Evolutionary conservation across 2,888 invertebrate species (phyloP), one percentile per base, ranked within the genome.

Genomic region (Napeogenes inachia): DNA sequence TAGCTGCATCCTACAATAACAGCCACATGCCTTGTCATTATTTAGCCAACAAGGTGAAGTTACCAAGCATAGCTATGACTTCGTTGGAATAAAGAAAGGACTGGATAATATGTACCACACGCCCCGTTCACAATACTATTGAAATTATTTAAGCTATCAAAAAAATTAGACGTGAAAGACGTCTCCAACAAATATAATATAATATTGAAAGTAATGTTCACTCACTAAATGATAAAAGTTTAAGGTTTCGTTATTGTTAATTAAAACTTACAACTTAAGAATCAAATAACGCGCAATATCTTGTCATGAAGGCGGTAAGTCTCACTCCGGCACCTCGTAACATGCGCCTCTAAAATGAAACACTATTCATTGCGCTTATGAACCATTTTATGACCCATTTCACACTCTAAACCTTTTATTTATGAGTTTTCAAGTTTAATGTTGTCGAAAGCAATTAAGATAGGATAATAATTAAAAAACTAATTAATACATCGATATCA

Each of bases 1-100:
- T 59, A 59, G 64, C 66, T 64, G 64, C 66, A 66, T 57, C 56
- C 55, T 57, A 57, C 64, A 66, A 66, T 64, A 66, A 66, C 66
- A 66, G 53, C 50, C 57, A 53, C 61, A 53, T 64, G 64, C 62
- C 62, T 60, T 30, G 21, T 30, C 30, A 50, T 21, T 50, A 50
- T 8, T 45, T 58, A 61, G 64, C 58, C 61, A 56, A 56, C 65
- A 57, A 57, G 60, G 47, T 21, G 59, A 54, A 58, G 54, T 55
- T 46, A 47, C 33, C 55, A 38, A 55, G 21, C 1, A 55, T 12
- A 57, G 46, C 38, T 32, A 35, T 50, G 54, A 54, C 55, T 33
- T 45, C 53, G 54, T 54, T 21, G 35, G 58, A 47, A 30, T 58
- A 50, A 13, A 53, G 12, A 30, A 4, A 10, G 30, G 47, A 4